Evolutionary conservation across 2,113 vertebrate species (phyloP), one percentile per base, ranked within the genome.

Genomic region (Engraulis encrasicolus): DNA sequence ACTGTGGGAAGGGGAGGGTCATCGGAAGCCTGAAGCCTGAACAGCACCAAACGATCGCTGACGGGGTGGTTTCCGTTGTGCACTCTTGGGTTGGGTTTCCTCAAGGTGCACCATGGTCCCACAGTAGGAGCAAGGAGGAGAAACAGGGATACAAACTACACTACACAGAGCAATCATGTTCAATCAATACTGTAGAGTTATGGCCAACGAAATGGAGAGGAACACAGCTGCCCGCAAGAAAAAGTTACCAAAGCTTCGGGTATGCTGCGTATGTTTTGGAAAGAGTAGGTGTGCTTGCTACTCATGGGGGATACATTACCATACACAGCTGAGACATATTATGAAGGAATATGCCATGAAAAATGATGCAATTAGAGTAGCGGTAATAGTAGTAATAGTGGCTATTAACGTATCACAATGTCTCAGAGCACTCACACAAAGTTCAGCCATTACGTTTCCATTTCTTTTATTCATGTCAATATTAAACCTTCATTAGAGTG

Each of bases 51-150:
- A 34, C 81, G 85, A 90, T 85, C 85, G 82, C 79, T 86, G 81
- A 84, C 84, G 85, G 85, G 87, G 87, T 89, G 90, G 89, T 90
- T 92, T 90, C 74, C 78, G n/a, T 3, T 82, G 54, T 89, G 90
- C 83, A 79, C 83, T 90, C 87, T 90, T 91, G 86, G 87, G 92
- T 95, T 87, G 38, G 7, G 89, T 96, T 95, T 93, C 94, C 87
- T 86, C 85, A 85, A 82, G 88, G 87, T 84, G 87, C 90, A 88
- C 88, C 48, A 82, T 52, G 80, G 85, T 91, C 87, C 89, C 84
- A 84, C 79, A 84, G 48, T 6, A n/a, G 40, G 85, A 82, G 78
- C 58, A 27, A 34, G 79, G 23, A 81, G 23, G 82, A 48, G 58
- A 66, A 86, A 79, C 66, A 83, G 88, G 89, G 80, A 87, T 31